These are phyloP conservation scores for Chloebia gouldiae DNA, from an alignment of 2,113 vertebrate genomes.

Conservation along the genomic window DNA sequence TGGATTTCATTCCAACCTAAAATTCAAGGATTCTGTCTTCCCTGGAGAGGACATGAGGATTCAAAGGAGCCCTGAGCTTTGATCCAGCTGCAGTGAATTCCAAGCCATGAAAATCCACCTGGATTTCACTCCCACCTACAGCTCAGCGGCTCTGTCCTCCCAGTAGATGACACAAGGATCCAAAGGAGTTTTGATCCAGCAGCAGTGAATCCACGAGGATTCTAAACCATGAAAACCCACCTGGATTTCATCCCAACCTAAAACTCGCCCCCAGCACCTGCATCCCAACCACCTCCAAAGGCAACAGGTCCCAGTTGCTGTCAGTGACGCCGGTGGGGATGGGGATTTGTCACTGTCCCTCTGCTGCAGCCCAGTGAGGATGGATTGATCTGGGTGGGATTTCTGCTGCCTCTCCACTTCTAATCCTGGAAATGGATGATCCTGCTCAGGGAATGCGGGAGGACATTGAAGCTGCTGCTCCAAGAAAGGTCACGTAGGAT, in stretches of 20 bases:
- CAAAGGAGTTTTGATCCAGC: background rate
- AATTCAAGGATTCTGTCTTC: accelerated
- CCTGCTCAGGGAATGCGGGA: background rate
- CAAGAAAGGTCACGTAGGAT: background rate
- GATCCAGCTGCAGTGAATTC: background rate
- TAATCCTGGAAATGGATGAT: background rate
- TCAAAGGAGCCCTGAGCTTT: accelerated
- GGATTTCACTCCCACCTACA: accelerated
- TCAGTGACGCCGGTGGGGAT: background rate
- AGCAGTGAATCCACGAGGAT: background rate
- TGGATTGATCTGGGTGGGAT: background rate
- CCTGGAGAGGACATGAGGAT: accelerated
- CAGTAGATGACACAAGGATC: accelerated
- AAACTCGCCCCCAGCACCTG: background rate
- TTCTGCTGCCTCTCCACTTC: background rate
- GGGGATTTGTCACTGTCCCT: background rate
- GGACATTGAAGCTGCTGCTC: background rate
- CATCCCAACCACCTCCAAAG: background rate
- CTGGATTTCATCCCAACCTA: background rate
- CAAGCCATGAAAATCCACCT: background rate
- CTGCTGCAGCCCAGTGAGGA: background rate
- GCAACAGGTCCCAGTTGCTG: background rate
- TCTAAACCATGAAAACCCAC: background rate
- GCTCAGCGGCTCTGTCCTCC: accelerated
- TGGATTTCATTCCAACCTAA: background rate